These are phyloP conservation scores for Antheraea assamensis DNA, from an alignment of 2,888 invertebrate species.

Conservation along the genomic window DNA sequence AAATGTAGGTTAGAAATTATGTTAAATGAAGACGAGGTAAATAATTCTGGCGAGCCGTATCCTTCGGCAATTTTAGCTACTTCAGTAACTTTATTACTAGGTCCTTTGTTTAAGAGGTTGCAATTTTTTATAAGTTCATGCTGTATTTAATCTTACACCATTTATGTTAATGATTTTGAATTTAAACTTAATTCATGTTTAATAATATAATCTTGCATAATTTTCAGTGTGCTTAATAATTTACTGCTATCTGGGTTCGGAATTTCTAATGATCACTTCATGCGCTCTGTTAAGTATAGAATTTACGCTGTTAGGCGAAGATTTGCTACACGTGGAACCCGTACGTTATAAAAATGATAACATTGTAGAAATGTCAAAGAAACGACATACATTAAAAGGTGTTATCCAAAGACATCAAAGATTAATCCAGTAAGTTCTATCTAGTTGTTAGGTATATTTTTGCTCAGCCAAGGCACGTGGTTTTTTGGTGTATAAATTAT, in stretches of 20 bases:
- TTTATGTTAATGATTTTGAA: no score
- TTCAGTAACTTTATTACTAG: no score
- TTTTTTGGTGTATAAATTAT: no score
- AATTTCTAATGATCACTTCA: conserved; percentile 53
- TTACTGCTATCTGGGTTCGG: conserved; percentile 47
- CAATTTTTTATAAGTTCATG: not conserved
- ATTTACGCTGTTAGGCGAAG: conserved; percentile 53
- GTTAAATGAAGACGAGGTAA: no score
- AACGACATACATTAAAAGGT: not conserved
- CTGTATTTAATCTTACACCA: not conserved
- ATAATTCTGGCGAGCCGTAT: no score
- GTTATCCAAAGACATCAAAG: conserved; percentile 50
- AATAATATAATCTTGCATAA: not conserved
- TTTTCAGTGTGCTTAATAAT: conserved; percentile 52
- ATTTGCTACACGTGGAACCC: conserved; percentile 42
- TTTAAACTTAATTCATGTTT: no score
- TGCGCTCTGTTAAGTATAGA: conserved; percentile 52
- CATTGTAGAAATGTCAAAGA: not conserved
- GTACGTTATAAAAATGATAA: not conserved
- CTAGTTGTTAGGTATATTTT: not conserved
- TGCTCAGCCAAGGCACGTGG: no score
- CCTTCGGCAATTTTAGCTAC: no score
- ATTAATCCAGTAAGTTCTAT: conserved; percentile 47
- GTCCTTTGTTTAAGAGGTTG: no score
- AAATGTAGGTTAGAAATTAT: no score